These are phyloP conservation scores for Lysandra coridon DNA, from an alignment of 2,888 invertebrate genomes.

Conservation along the genomic window DNA sequence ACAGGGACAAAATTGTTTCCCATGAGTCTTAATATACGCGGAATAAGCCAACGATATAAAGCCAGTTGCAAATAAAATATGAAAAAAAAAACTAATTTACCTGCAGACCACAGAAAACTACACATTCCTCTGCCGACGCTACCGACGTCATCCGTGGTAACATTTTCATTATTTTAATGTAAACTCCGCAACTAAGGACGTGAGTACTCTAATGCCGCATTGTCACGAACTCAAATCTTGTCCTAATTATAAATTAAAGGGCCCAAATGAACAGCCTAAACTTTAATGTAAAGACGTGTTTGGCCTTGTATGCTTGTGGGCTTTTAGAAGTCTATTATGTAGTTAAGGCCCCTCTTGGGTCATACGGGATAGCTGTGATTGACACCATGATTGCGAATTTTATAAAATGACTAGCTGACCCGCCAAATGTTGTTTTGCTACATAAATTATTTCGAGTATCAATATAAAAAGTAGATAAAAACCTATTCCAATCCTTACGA, in stretches of 20 bases:
- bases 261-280: constrained; percentile 1
- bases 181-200: constrained; percentile 57
- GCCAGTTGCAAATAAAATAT: too few relatives aligned
- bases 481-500: too few relatives aligned
- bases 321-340: background rate
- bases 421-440: too few relatives aligned
- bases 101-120: background rate
- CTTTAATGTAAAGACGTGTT: background rate
- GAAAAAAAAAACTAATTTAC: too few relatives aligned
- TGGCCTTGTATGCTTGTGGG: background rate
- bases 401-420: too few relatives aligned
- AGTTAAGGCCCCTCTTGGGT: background rate
- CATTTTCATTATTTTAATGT: constrained; percentile 62
- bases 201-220: constrained; percentile 64
- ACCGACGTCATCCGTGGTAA: constrained; percentile 31
- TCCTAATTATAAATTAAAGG: constrained; percentile 28
- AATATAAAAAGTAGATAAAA: too few relatives aligned
- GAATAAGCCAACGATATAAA: too few relatives aligned
- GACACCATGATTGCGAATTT: too few relatives aligned
- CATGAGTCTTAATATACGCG: too few relatives aligned
- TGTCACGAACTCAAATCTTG: constrained; percentile 54
- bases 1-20: too few relatives aligned
- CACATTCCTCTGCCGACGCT: background rate
- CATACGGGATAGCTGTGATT: too few relatives aligned
- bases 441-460: too few relatives aligned